A percentile compares a stretch with the other conserved stretches of the same genome.
Evolutionary conservation across 2,113 vertebrate species (phyloP).

Genomic region (Grammomys surdaster): DNA sequence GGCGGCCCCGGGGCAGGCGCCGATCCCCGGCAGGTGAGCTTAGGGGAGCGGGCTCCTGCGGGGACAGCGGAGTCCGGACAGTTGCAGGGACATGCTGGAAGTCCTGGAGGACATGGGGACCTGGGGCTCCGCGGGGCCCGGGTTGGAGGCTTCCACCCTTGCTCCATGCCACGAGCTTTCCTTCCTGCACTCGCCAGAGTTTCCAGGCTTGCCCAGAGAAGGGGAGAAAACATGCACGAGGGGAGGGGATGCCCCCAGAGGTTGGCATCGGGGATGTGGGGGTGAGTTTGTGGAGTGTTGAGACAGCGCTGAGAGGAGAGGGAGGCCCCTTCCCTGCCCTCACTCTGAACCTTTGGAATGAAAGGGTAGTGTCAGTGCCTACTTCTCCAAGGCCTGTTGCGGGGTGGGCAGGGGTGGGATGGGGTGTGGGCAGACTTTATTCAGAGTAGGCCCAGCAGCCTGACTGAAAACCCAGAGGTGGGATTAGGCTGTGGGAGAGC

Average conservation of each 20-base stretch:
- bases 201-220: not conserved
- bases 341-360: not conserved
- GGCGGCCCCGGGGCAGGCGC: slow-evolving; percentile 46
- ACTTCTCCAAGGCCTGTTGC: not conserved
- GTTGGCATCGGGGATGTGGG: not conserved
- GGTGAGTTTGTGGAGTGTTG: slow-evolving; percentile 45
- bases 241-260: slow-evolving; percentile 55
- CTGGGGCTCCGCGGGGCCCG: not conserved
- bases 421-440: not conserved
- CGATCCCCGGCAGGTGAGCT: slow-evolving; percentile 75
- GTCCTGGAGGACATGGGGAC: not conserved
- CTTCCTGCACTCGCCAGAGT: slow-evolving; percentile 38
- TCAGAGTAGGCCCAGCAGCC: not conserved
- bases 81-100: not conserved
- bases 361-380: not conserved
- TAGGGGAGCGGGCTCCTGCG: not conserved
- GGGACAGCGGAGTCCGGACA: not conserved
- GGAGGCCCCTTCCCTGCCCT: not conserved
- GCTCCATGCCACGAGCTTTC: not conserved
- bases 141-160: not conserved
- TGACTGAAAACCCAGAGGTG: not conserved
- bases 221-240: slow-evolving; percentile 21
- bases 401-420: not conserved
- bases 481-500: not conserved
- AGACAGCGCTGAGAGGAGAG: not conserved